Conservation (phyloP, 2,888 invertebrate genomes). For the Thecocarcelia acutangulata region DNA sequence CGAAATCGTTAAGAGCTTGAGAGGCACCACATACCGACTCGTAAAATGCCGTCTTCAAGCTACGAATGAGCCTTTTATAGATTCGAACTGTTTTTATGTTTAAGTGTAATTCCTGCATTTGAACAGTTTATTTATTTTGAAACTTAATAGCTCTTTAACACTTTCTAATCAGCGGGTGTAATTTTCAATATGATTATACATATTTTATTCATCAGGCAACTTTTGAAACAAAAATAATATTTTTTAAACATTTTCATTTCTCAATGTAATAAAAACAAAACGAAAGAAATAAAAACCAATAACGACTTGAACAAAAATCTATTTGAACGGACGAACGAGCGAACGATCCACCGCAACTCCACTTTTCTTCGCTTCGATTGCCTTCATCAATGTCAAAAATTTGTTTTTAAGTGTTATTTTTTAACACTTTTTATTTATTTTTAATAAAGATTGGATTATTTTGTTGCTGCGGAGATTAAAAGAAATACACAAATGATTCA, state of each 20-base stretch:
- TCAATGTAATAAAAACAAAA: slow-evolving; percentile 48
- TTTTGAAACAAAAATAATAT: slow-evolving; percentile 35
- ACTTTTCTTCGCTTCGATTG: slow-evolving; percentile 51
- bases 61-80: slow-evolving; percentile 37
- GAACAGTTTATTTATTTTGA: slow-evolving; percentile 61
- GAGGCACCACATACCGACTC: no score
- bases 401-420: slow-evolving; percentile 58
- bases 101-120: slow-evolving; percentile 21
- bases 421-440: slow-evolving; percentile 44
- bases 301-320: slow-evolving; percentile 3
- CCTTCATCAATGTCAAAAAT: slow-evolving; percentile 66
- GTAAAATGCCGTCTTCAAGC: slow-evolving; percentile 31
- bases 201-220: slow-evolving; percentile 3
- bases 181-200: slow-evolving; percentile 20
- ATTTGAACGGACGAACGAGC: slow-evolving; percentile 20
- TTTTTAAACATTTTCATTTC: slow-evolving; percentile 33
- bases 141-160: slow-evolving; percentile 65
- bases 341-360: slow-evolving; percentile 1
- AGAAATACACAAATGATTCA: slow-evolving; percentile 39
- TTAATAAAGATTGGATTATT: slow-evolving; percentile 19
- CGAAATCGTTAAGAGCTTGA: slow-evolving; percentile 35
- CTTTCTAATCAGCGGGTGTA: slow-evolving; percentile 59
- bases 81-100: background rate
- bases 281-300: slow-evolving; percentile 24
- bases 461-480: slow-evolving; percentile 18